phyloP scores from a whole-genome alignment of 1,140 invertebrate species.

The Laupala kohalensis region DNA sequence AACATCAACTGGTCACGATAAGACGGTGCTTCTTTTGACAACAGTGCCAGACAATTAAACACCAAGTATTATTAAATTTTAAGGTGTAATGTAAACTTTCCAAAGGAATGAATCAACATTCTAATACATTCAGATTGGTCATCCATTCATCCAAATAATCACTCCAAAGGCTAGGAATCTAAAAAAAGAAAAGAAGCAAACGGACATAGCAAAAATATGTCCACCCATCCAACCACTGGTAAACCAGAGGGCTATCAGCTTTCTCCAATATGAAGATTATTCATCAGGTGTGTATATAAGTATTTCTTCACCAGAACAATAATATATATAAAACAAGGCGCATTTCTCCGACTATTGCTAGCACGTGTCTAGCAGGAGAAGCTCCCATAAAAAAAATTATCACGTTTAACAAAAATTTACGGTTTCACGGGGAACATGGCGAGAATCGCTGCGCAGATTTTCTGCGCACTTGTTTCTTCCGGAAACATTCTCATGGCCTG shows the following conservation, averaged over 20 bases:
- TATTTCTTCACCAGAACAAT: not conserved
- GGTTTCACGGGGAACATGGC: constrained; percentile 47
- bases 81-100: no score
- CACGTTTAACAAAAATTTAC: constrained; percentile 14
- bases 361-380: not conserved
- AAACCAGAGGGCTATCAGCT: not conserved
- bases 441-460: constrained; percentile 76
- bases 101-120: no score
- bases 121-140: no score
- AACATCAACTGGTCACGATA: no score
- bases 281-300: no score
- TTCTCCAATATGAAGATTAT: not conserved
- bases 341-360: not conserved
- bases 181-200: not conserved
- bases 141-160: no score
- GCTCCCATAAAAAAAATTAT: no score
- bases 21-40: no score
- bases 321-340: not conserved
- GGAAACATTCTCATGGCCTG: constrained; percentile 73
- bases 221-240: not conserved
- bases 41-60: no score
- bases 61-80: no score
- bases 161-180: not conserved
- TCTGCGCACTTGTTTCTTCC: constrained; percentile 73
- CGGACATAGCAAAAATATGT: not conserved